Evolutionary conservation across 1,140 invertebrate genomes (phyloP), one percentile per base, ranked within the genome.

Genomic region (Nebria ingens): DNA sequence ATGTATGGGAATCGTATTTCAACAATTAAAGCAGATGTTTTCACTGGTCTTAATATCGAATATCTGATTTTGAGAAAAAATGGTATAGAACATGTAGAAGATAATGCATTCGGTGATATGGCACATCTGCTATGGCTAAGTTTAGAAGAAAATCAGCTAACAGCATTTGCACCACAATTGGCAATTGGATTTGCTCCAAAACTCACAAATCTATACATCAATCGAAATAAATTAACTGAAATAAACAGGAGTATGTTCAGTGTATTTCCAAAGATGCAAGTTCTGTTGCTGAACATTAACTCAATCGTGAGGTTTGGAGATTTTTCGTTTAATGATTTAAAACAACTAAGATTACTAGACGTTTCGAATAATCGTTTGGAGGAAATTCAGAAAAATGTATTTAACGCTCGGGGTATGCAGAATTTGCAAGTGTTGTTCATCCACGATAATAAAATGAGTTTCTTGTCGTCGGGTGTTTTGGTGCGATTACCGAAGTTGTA

Each of bases 251-350:
- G 52, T 17, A 56, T 58, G 55, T 25, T 61, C 13, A 38, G 52
- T 53, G 52, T 19, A 11, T 51, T 62, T 13, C 9, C 19, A 2
- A 56, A 56, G 19, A 23, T 62, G 13, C 29, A 55, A 49, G 12
- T 60, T 11, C 38, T 62, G 11, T 56, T 60, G 40, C 12, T 60
- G 4, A 42, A 20, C 17, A 52, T 55, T n/a, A 62, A 62, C 29
- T 17, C 4, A 12, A 62, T 62, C 20, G 21, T 21, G 20, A 3
- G 1, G 13, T 54, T 62, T 17, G 53, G 53, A 22, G 9, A 38
- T 2, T 51, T 53, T 4, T 19, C 56, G 12, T 62, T 62, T 42
- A 49, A 38, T 4, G 29, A 58, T 11, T 56, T 56, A 19, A 38
- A 53, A 0, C 45, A 59, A n/a, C 29, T 62, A 4, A 1, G 0